Evolutionary conservation across 2,888 invertebrate species (phyloP), one percentile per base, ranked within the genome.

Genomic region (Alcis repandata): DNA sequence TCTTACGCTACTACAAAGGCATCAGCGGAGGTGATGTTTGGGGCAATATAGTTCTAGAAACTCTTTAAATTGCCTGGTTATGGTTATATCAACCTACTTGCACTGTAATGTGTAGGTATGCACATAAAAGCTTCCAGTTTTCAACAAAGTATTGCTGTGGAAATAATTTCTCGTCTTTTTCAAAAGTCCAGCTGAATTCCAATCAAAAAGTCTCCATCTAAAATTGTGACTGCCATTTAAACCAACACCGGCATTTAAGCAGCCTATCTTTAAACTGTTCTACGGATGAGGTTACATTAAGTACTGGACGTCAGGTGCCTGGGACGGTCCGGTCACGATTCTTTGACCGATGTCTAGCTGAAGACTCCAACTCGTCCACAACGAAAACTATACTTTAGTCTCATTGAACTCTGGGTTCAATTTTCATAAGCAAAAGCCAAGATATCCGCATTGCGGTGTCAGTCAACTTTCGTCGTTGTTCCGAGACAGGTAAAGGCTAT

Each of bases 251-350:
- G 75, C 75, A 81, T 80, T 85, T 88, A 87, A 84, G 84, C 83
- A 84, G 88, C 83, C 82, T 83, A 84, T 81, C 86, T 80, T 77
- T 82, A 86, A 83, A 84, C 82, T 84, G 86, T 80, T 82, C 77
- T 80, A 45, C 78, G 77, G 81, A 78, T 77, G 84, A 82, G 81
- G 86, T 85, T 89, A 87, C 86, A 89, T 90, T 90, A 90, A 88
- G 84, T 84, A 86, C 86, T 80, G 85, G 87, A 88, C 87, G 91
- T 92, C 92, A 92, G 92, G 92, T 92, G 91, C 86, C 69, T 76
- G 91, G 91, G 91, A 87, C 85, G 91, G 86, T 83, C 90, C 77
- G 85, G 92, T 93, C 92, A 93, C 92, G 92, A 92, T 85, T 92
- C 84, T 87, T 86, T 91, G 91, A 91, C 91, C 91, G 91, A 91